A percentile compares a stretch with the other conserved stretches of the same genome.
phyloP scores from a whole-genome alignment of 2,797 vertebrate genomes.

The Nothura maculosa region DNA sequence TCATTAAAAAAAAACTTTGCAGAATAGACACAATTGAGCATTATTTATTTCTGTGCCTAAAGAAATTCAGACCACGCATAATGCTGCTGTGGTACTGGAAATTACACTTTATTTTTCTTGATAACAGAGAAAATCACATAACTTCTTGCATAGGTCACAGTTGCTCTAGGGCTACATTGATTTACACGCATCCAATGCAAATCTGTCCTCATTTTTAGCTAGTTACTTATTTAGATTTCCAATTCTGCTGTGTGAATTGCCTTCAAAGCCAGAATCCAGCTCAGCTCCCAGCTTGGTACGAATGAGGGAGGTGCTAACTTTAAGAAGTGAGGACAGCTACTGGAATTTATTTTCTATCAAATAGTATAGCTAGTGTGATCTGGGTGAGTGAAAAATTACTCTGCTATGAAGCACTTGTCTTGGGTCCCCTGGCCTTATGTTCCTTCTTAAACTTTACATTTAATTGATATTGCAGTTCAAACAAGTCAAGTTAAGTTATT shows the following conservation, averaged over 20 bases:
- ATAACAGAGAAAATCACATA: neutral
- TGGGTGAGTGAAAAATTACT: neutral
- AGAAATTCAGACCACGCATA: neutral
- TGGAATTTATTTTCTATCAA: neutral
- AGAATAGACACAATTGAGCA: neutral
- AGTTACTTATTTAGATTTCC: neutral
- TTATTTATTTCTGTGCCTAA: neutral
- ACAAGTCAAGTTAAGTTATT: neutral
- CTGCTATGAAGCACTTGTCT: neutral
- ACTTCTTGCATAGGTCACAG: constrained; percentile 4
- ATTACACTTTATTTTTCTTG: neutral
- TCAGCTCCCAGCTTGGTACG: too few species aligned
- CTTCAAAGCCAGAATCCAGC: neutral
- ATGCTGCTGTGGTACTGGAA: neutral
- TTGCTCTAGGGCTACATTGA: constrained; percentile 17
- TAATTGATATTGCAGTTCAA: neutral
- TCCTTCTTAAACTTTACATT: neutral
- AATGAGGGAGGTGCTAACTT: too few species aligned
- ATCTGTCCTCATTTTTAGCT: constrained; percentile 26
- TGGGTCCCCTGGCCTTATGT: neutral
- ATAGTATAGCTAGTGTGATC: neutral
- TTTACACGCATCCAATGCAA: constrained; percentile 34
- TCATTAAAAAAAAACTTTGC: neutral
- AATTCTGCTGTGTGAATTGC: neutral
- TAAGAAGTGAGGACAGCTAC: neutral